Evolutionary conservation across 2,888 invertebrate genomes (phyloP), one percentile per base, ranked within the genome.

Genomic region (Hoplodrina ambigua): DNA sequence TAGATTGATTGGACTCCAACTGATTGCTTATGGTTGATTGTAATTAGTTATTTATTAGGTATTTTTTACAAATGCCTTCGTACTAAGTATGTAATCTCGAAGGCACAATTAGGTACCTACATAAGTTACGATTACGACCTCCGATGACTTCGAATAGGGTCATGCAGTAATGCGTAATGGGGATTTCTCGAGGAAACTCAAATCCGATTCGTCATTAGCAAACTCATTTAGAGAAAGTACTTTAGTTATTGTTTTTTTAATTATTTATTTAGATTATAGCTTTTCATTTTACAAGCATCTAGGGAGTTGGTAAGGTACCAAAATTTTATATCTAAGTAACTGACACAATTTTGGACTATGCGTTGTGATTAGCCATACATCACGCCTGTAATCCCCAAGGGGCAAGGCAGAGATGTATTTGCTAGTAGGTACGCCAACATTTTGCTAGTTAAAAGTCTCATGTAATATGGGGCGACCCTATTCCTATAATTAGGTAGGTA

Each of bases 171-270:
- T 75, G 49, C 13, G 58, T 62, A 55, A 4, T 49, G 7, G 44
- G 78, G 10, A 67, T 78, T 81, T 67, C 54, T 52, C 64, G 61
- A 57, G 78, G 19, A 64, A 72, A 30, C 41, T 56, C 49, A 11
- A 13, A n/a, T 44, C 4, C 33, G 6, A 11, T 19, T 41, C 44
- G 33, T 62, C 50, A 79, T 58, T 52, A 15, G n/a, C 20, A 44
- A 52, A 54, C 37, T 33, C 37, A 33, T 2, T 8, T 6, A 11
- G 19, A 54, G 65, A 77, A 70, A 57, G 70, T 50, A 25, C n/a
- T n/a, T n/a, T n/a, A 33, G 11, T 33, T 11, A 41, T 46, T 17
- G 17, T 46, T 46, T 46, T 17, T 46, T 17, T 15, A 46, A 46
- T 46, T 46, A 46, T 17, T 46, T 15, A 46, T 5, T 46, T 46